These are phyloP conservation scores for Adelognathus sp. DNA, from an alignment of 2,888 invertebrate species.

Conservation along the genomic window DNA sequence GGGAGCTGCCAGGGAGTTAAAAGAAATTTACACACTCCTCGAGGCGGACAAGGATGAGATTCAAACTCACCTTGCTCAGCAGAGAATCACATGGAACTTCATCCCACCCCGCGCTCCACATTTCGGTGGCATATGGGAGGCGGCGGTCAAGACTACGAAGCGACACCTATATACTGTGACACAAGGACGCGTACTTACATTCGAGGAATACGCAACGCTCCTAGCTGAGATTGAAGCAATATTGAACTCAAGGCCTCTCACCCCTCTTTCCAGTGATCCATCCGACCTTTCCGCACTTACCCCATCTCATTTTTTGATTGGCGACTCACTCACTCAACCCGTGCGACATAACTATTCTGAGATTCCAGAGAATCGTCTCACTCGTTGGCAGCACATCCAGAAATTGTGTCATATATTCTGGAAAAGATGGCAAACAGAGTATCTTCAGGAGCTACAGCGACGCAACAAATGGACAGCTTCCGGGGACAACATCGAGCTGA, in stretches of 20 bases:
- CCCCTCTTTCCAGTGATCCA: constrained; percentile 43
- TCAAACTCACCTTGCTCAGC: neutral
- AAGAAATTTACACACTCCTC: neutral
- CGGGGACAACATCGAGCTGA: constrained; percentile 35
- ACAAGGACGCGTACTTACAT: constrained; percentile 50
- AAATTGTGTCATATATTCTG: constrained; percentile 48
- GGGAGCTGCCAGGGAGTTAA: constrained; percentile 49
- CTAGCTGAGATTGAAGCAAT: constrained; percentile 59
- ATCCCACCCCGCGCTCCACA: neutral
- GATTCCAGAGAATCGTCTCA: constrained; percentile 27
- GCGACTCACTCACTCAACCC: constrained; percentile 42
- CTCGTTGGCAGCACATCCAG: constrained; percentile 60
- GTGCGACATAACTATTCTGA: constrained; percentile 53
- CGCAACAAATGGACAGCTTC: constrained; percentile 35
- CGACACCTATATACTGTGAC: constrained; percentile 59
- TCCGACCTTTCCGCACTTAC: constrained; percentile 61
- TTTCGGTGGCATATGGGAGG: constrained; percentile 13
- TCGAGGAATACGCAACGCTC: constrained; percentile 62
- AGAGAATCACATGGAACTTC: neutral
- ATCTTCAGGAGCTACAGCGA: constrained; percentile 36
- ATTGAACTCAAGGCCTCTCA: constrained; percentile 58
- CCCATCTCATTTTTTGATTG: constrained; percentile 70
- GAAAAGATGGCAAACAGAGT: constrained; percentile 30
- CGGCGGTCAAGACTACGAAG: constrained; percentile 65
- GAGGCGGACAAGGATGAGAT: neutral